Percentiles rank a stretch among this genome's conserved stretches.
Conservation (phyloP, 2,888 invertebrate species). For the Amblyjoppa fuscipennis region DNA sequence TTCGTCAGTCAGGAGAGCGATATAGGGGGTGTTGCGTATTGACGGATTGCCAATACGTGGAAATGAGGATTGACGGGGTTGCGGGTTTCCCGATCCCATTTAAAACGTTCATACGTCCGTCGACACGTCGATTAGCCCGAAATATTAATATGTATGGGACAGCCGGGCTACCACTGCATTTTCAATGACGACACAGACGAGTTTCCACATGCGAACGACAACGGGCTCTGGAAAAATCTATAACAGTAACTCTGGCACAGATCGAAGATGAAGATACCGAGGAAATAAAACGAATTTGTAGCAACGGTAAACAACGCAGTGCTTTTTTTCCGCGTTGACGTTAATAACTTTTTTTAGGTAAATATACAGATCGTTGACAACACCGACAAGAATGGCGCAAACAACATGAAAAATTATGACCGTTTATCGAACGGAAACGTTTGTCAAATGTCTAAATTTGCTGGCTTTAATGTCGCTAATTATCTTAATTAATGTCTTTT, state of each 20-base stretch:
- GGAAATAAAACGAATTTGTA: not conserved
- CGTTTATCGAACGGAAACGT: not conserved
- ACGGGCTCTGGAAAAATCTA: slow-evolving; percentile 10
- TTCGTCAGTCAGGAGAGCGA: slow-evolving; percentile 17
- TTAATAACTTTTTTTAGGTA: not conserved
- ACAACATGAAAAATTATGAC: not conserved
- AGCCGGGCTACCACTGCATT: slow-evolving; percentile 46
- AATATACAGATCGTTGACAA: not conserved
- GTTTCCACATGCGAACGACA: slow-evolving; percentile 12
- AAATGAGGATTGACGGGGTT: slow-evolving; percentile 68
- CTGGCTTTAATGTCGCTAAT: no score
- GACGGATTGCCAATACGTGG: slow-evolving; percentile 58
- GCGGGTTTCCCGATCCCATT: slow-evolving; percentile 35
- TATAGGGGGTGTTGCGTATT: slow-evolving; percentile 22
- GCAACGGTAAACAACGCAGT: not conserved
- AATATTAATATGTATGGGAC: slow-evolving; percentile 64
- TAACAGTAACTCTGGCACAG: not conserved
- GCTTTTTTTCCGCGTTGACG: not conserved
- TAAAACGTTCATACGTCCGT: slow-evolving; percentile 62
- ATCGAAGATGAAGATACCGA: not conserved
- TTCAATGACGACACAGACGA: slow-evolving; percentile 54
- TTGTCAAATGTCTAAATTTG: no score
- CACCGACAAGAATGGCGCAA: not conserved
- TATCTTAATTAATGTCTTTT: no score
- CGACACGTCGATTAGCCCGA: slow-evolving; percentile 75